A percentile compares a stretch with the other conserved stretches of the same genome.
Conservation (phyloP, 2,113 vertebrate species). For the Corythornis cristatus region DNA sequence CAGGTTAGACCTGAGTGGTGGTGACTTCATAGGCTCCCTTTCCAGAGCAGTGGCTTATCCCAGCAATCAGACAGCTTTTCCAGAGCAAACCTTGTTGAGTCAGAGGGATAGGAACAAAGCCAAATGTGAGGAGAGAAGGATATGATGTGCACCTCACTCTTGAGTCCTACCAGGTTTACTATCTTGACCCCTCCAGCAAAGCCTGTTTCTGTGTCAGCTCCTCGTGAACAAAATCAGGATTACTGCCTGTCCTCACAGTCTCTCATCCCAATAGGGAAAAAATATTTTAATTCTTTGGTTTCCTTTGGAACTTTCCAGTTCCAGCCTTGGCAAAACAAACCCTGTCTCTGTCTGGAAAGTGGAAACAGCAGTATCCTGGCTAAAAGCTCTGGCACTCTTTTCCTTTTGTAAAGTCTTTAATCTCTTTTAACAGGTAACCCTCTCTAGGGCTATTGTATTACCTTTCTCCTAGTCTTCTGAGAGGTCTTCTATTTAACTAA, state of each 20-base stretch:
- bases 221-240: not conserved
- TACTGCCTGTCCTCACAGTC: not conserved
- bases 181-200: not conserved
- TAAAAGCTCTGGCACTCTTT: constrained; percentile 12
- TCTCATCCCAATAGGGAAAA: not conserved
- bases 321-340: not conserved
- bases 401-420: not conserved
- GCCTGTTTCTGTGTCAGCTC: not conserved
- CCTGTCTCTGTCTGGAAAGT: not conserved
- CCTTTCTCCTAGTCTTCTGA: constrained; percentile 1
- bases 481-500: constrained; percentile 35
- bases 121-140: not conserved
- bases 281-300: not conserved
- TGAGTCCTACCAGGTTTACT: not conserved
- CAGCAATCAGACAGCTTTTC: not conserved
- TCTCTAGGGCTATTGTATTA: not conserved
- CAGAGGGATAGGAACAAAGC: not conserved
- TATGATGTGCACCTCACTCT: not conserved
- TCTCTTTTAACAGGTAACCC: constrained; percentile 1
- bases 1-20: not conserved
- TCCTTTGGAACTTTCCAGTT: not conserved
- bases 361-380: not conserved
- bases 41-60: not conserved
- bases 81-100: not conserved
- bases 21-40: not conserved